Percentiles rank a stretch among this genome's conserved stretches.
Evolutionary conservation across 2,888 invertebrate genomes (phyloP).

Genomic region (Drosophila putrida): DNA sequence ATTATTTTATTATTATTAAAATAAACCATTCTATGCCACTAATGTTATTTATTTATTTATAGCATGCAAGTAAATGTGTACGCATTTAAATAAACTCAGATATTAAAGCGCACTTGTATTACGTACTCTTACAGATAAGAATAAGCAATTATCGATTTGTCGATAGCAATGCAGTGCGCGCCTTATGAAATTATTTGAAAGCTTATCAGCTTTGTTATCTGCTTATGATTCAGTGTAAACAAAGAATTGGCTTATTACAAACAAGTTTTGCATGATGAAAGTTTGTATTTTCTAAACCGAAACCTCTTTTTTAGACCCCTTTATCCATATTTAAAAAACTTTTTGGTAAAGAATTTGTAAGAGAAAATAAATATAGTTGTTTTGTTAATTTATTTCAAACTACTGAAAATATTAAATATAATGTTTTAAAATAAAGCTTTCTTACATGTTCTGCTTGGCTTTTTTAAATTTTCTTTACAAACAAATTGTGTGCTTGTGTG

Average conservation of each 20-base stretch:
- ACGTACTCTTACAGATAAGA: neutral
- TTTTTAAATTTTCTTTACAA: no score
- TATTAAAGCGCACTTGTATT: neutral
- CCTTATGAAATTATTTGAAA: slow-evolving; percentile 28
- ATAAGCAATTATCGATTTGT: slow-evolving; percentile 29
- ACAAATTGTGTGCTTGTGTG: no score
- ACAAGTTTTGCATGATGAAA: neutral
- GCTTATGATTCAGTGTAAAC: no score
- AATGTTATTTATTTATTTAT: neutral
- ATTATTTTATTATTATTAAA: neutral
- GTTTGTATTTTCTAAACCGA: no score
- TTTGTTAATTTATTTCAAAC: no score
- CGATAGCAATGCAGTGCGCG: slow-evolving; percentile 23
- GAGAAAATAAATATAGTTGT: no score
- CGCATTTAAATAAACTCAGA: neutral
- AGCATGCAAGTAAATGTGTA: neutral
- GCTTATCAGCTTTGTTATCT: slow-evolving; percentile 18
- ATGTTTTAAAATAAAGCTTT: no score
- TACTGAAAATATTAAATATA: no score
- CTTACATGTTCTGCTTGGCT: no score
- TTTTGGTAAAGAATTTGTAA: no score
- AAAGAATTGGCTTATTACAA: neutral
- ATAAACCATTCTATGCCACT: neutral
- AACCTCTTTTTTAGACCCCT: no score
- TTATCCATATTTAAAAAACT: no score